These are phyloP conservation scores for Desmophyllum pertusum DNA, from an alignment of 92 coral and sea anemone species.

Conservation along the genomic window DNA sequence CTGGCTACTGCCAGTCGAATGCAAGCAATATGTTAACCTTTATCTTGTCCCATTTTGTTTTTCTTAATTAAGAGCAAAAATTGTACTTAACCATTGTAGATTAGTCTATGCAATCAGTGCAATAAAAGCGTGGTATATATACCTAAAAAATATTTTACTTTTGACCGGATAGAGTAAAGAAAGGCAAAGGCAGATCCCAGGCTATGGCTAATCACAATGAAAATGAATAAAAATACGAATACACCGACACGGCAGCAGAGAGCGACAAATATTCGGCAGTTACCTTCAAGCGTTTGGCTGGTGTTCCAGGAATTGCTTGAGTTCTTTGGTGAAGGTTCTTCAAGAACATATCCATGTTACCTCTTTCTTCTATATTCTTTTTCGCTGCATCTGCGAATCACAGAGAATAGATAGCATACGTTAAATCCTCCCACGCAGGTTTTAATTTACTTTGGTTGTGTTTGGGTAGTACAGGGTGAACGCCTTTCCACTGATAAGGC, in stretches of 20 bases:
- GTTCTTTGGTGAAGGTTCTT: constrained; percentile 81
- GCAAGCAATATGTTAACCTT: not conserved
- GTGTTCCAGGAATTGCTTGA: constrained; percentile 84
- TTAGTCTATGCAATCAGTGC: too few relatives aligned
- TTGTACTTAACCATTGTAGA: too few relatives aligned
- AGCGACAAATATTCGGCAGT: not conserved
- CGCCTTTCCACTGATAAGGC: not conserved
- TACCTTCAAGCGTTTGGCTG: constrained; percentile 92
- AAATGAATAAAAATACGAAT: too few relatives aligned
- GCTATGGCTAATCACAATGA: too few relatives aligned
- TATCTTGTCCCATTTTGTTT: not conserved
- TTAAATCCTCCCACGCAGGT: not conserved
- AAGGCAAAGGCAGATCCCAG: too few relatives aligned
- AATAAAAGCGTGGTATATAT: too few relatives aligned
- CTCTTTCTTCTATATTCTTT: constrained; percentile 11
- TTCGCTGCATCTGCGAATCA: not conserved
- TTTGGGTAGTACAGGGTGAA: not conserved
- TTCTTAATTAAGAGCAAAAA: too few relatives aligned
- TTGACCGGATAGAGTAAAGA: not conserved
- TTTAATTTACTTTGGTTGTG: not conserved
- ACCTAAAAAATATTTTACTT: not conserved
- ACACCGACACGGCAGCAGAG: not conserved
- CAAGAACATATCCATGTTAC: constrained; percentile 66
- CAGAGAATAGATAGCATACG: not conserved
- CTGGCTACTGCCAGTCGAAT: not conserved